Percentiles rank a stretch among this genome's conserved stretches.
Evolutionary conservation across 2,797 vertebrate genomes (phyloP).

Genomic region (Myiotriccus ornatus): DNA sequence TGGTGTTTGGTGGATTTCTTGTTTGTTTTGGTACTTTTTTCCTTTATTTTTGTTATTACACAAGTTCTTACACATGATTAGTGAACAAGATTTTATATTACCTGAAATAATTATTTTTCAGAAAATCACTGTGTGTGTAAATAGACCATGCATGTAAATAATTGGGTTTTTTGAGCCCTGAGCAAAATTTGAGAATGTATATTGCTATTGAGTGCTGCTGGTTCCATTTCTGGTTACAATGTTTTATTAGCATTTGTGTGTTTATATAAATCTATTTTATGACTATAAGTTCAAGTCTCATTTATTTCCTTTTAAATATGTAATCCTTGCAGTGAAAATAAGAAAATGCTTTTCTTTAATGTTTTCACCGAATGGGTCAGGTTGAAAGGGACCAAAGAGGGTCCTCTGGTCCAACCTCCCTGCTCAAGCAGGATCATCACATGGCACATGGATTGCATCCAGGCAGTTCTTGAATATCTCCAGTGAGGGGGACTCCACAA

Average conservation of each 20-base stretch:
- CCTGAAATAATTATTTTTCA: neutral
- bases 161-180: neutral
- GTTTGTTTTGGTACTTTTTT: fast-evolving
- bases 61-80: neutral
- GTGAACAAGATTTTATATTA: neutral
- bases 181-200: neutral
- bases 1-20: neutral
- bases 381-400: neutral
- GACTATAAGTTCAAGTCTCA: neutral
- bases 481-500: neutral
- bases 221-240: neutral
- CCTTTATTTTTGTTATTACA: neutral
- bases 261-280: neutral
- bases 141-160: neutral
- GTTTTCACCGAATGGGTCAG: neutral
- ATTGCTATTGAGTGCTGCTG: neutral
- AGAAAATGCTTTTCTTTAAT: neutral
- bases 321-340: neutral
- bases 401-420: neutral
- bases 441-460: neutral
- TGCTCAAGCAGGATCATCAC: neutral
- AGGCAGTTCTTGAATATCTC: neutral
- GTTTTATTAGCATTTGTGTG: neutral
- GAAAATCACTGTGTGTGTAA: neutral
- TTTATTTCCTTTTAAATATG: neutral